Percentiles rank a stretch among this genome's conserved stretches.
Evolutionary conservation across 2,113 vertebrate genomes (phyloP).

Genomic region (Pelecanoides urinatrix): DNA sequence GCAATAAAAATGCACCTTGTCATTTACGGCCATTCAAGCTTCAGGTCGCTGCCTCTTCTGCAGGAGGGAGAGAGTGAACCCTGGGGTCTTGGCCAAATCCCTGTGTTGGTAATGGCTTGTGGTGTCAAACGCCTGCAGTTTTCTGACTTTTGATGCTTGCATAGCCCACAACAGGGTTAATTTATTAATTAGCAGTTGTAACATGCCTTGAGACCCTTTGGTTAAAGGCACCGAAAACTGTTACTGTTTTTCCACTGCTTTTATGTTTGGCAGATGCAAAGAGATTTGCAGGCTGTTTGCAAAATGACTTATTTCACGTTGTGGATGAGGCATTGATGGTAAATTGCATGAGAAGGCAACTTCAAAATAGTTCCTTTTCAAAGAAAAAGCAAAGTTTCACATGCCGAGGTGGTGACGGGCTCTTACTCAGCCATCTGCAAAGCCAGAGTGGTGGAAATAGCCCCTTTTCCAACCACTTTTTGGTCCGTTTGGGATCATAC

Average conservation of each 20-base stretch:
- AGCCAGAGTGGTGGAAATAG: background rate
- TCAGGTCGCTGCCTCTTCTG: background rate
- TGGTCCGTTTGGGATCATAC: fast-evolving
- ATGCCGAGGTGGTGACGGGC: background rate
- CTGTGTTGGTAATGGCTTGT: fast-evolving
- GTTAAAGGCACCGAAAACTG: background rate
- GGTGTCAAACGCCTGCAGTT: background rate
- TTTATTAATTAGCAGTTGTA: background rate
- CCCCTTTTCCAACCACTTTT: background rate
- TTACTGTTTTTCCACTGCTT: fast-evolving
- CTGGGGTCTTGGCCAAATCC: background rate
- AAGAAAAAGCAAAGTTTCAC: background rate
- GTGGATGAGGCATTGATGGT: background rate
- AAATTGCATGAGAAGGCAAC: background rate
- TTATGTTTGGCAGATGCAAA: background rate
- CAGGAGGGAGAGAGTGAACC: background rate
- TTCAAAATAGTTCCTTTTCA: background rate
- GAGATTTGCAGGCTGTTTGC: background rate
- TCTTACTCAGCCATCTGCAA: background rate
- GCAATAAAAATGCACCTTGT: background rate
- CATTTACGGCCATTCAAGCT: background rate
- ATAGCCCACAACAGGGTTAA: background rate
- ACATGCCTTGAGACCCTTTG: background rate
- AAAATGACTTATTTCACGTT: background rate
- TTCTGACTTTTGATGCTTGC: background rate